These are phyloP conservation scores for Drusus annulatus DNA, from an alignment of 1,140 invertebrate genomes.

Conservation along the genomic window DNA sequence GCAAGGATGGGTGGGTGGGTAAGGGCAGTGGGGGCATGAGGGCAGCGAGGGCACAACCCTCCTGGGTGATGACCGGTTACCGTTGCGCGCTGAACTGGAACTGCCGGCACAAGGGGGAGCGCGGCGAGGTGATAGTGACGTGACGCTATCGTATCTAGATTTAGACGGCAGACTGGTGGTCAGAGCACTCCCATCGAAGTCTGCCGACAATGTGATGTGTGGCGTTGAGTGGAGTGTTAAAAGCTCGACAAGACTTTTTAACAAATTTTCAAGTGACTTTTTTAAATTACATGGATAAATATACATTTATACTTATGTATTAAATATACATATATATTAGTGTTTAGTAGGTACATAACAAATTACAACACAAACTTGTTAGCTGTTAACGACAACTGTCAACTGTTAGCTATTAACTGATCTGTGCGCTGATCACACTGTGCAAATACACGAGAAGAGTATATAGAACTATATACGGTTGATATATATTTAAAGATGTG, in stretches of 20 bases:
- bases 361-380: conserved; percentile 56
- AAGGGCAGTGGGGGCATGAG: neutral
- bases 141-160: neutral
- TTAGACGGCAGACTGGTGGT: neutral
- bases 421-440: conserved; percentile 47
- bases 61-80: neutral
- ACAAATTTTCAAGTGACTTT: conserved; percentile 60
- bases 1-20: neutral
- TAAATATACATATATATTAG: conserved; percentile 54
- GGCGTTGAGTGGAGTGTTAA: conserved; percentile 54
- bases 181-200: neutral
- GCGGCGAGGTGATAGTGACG: too few species aligned
- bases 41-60: neutral
- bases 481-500: conserved; percentile 54
- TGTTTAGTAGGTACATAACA: conserved; percentile 60
- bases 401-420: too few species aligned
- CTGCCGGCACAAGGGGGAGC: too few species aligned
- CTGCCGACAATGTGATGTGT: conserved; percentile 50
- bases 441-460: conserved; percentile 56
- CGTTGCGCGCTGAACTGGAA: too few species aligned
- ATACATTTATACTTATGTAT: conserved; percentile 58
- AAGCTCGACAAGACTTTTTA: conserved; percentile 58
- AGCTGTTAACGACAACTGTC: conserved; percentile 26
- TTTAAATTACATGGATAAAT: conserved; percentile 58
- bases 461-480: conserved; percentile 53